Base-by-base conservation (phyloP, 2,113 vertebrate species). In the Hystrix cristata region DNA sequence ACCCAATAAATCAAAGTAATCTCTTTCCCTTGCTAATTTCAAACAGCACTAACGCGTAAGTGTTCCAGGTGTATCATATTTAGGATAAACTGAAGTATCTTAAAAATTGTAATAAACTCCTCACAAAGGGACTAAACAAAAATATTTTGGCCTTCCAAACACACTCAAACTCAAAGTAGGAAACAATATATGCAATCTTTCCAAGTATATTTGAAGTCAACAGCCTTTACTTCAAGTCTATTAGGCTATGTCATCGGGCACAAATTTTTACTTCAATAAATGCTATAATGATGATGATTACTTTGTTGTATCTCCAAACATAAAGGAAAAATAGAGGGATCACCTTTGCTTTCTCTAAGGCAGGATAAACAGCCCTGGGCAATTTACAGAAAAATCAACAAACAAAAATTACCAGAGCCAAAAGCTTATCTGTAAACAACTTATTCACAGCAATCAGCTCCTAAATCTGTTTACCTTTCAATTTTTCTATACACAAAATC, bases 251-350 rank as follows among this genome's bases (percentile, higher is more conserved):
- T 4, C 92, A 38, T 62, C 43, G 76, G 21, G 76, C 7, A n/a
- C 5, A 85, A 93, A 31, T 87, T 97, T 90, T 92, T 80, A 80
- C 72, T 95, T 93, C 78, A 96, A 27, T 89, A 93, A 92, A 96
- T 16, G 64, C 46, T 83, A 18, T 46, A 88, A 88, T 82, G 34
- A 92, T 82, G 34, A 92, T 62, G 53, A 87, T 31, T 60, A 87
- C 5, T 64, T 59, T 81, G 27, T 31, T 87, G 3, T n/a, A 86
- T 81, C 65, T 93, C 69, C 65, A 96, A 94, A 80, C 18, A 79
- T n/a, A 94, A 97, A 86, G 51, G n/a, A 72, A 97, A 97, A 72
- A 81, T 62, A 93, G 21, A 71, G 38, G 46, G n/a, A 94, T 95
- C 46, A 64, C 38, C 89, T 94, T 69, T 92, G 31, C 82, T 86